Evolutionary conservation across 2,888 invertebrate genomes (phyloP), one percentile per base, ranked within the genome.

Genomic region (Pseudococcus viburni): DNA sequence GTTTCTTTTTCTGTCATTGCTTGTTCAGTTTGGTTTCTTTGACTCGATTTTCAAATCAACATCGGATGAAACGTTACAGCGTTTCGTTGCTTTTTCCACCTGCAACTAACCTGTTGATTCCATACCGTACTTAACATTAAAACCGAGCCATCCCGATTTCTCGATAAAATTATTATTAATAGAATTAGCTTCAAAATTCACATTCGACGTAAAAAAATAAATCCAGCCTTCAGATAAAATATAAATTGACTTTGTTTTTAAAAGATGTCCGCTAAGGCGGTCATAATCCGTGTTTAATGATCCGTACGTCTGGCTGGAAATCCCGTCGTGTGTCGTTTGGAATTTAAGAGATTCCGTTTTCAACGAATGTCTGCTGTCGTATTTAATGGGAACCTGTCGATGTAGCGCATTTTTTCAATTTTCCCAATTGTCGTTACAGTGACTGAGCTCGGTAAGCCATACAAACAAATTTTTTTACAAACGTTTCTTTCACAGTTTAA

Each of bases 401-500:
- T 77, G 77, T 77, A 42, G 77, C 77, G n/a, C 42, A 77, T 33
- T 77, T 77, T 42, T 77, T 77, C 77, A 77, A 77, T 77, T 77
- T 77, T 42, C 12, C 39, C 42, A 77, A 77, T 42, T 39, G 8
- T 77, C 77, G 77, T 77, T 77, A 77, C 77, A 42, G 77, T 39
- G n/a, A 15, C n/a, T 77, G 77, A 39, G 26, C 33, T 77, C 77
- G 77, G 77, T 77, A 42, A 77, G 42, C 33, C 77, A 26, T 77
- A 77, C 39, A 77, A 77, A 77, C 42, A 77, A 77, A 42, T 42
- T 77, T 77, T n/a, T 77, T 42, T 77, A 42, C 77, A 77, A 77
- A 77, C 42, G 77, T 77, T 77, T 77, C 42, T 77, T 77, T 77
- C 77, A 33, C 77, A 77, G 77, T 77, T 77, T 77, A 77, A 77